Evolutionary conservation across 2,113 vertebrate species (phyloP).

Genomic region (Suncus etruscus): DNA sequence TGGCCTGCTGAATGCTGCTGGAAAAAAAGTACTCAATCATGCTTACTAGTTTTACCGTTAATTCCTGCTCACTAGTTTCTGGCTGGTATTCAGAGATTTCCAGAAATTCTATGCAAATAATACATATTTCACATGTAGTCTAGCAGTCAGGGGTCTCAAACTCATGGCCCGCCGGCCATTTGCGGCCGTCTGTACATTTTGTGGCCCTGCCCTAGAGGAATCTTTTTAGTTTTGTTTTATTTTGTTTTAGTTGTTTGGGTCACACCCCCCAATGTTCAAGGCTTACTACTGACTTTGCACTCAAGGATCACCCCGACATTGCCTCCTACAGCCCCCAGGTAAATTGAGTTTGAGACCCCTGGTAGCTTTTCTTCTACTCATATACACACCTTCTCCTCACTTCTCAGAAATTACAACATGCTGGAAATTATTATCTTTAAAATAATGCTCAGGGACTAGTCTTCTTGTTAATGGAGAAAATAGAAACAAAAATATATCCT

Average conservation of each 20-base stretch:
- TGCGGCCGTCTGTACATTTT: no score
- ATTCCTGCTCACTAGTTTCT: not conserved
- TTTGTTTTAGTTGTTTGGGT: no score
- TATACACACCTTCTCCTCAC: not conserved
- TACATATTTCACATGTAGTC: not conserved
- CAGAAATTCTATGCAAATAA: not conserved
- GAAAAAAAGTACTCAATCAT: not conserved
- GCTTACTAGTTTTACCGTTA: not conserved
- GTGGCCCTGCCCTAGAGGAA: no score
- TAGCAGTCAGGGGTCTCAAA: no score
- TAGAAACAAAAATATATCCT: not conserved
- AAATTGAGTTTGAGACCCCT: no score
- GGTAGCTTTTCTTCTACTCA: not conserved
- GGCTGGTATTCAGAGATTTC: not conserved
- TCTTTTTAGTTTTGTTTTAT: no score
- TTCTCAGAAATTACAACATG: not conserved
- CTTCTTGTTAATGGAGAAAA: constrained; percentile 5
- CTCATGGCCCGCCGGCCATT: no score
- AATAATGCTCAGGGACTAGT: not conserved
- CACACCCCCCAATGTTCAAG: no score
- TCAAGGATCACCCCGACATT: no score
- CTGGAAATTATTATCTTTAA: not conserved
- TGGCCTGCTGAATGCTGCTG: not conserved
- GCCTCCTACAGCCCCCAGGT: no score
- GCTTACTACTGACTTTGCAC: no score